A percentile compares a stretch with the other conserved stretches of the same genome.
These are phyloP conservation scores for Torymus aiolomorphi DNA, from an alignment of 2,888 invertebrate genomes.

Conservation along the genomic window DNA sequence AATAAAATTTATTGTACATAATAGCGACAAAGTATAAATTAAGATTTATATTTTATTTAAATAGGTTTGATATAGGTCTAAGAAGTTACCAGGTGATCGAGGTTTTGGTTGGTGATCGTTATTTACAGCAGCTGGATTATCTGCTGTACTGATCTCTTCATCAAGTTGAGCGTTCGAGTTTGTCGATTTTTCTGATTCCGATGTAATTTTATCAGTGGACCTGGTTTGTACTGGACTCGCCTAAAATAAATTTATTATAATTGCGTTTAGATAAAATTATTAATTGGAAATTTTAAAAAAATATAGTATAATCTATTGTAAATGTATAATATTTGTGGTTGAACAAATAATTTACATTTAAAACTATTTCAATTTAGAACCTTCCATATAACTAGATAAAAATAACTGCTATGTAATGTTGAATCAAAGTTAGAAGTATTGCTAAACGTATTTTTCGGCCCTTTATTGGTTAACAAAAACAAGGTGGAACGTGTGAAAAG, in stretches of 20 bases:
- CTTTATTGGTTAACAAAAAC: too few relatives aligned
- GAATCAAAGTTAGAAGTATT: too few relatives aligned
- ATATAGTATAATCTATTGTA: too few relatives aligned
- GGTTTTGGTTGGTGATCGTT: not conserved
- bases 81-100: slow-evolving; percentile 38
- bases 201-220: slow-evolving; percentile 20
- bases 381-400: too few relatives aligned
- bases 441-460: too few relatives aligned
- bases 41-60: not conserved
- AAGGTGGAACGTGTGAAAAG: too few relatives aligned
- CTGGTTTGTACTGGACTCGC: slow-evolving; percentile 21
- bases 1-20: not conserved
- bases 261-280: not conserved
- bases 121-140: not conserved
- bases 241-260: slow-evolving; percentile 21
- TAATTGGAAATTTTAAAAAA: too few relatives aligned
- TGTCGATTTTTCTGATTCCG: not conserved
- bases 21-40: not conserved
- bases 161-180: slow-evolving; percentile 6
- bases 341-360: too few relatives aligned
- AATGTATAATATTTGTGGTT: too few relatives aligned
- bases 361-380: too few relatives aligned
- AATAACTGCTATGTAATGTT: too few relatives aligned
- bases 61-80: not conserved
- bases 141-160: not conserved